Evolutionary conservation across 2,888 invertebrate genomes (phyloP).

Genomic region (Patella caerulea): DNA sequence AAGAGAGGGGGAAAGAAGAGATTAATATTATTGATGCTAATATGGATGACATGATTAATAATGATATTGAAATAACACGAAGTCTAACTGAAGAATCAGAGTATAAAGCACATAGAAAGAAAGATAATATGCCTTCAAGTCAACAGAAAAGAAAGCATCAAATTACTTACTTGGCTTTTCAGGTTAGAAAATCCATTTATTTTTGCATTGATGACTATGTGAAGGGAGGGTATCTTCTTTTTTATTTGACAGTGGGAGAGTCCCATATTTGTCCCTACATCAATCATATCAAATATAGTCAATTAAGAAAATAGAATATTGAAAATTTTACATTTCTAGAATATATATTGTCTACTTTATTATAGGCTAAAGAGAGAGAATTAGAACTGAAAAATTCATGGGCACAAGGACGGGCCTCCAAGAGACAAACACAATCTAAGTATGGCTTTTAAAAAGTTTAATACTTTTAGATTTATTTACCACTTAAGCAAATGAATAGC

Average conservation of each 20-base stretch:
- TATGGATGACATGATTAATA: conserved; percentile 84
- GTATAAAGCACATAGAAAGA: conserved; percentile 52
- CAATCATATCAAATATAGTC: too few relatives aligned
- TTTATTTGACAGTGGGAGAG: too few relatives aligned
- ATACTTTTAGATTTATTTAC: too few relatives aligned
- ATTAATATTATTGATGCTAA: conserved; percentile 85
- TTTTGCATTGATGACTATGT: too few relatives aligned
- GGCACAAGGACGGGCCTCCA: conserved; percentile 88
- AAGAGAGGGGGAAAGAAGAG: conserved; percentile 77
- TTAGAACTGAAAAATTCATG: conserved; percentile 93
- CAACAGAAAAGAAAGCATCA: conserved; percentile 87
- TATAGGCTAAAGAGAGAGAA: conserved; percentile 91
- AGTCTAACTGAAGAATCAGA: conserved; percentile 74
- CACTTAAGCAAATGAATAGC: too few relatives aligned
- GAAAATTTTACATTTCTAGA: neutral
- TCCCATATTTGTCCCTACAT: too few relatives aligned
- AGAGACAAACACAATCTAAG: conserved; percentile 92
- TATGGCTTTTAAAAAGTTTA: conserved; percentile 84
- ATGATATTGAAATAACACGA: conserved; percentile 86
- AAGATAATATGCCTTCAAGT: conserved; percentile 76
- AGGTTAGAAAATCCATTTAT: conserved; percentile 72
- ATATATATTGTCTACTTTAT: conserved; percentile 32
- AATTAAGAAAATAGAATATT: too few relatives aligned
- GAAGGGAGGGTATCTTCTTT: too few relatives aligned
- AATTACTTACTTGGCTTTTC: conserved; percentile 93